phyloP scores from a whole-genome alignment of 2,888 invertebrate genomes.

The Dasysyrphus albostriatus region DNA sequence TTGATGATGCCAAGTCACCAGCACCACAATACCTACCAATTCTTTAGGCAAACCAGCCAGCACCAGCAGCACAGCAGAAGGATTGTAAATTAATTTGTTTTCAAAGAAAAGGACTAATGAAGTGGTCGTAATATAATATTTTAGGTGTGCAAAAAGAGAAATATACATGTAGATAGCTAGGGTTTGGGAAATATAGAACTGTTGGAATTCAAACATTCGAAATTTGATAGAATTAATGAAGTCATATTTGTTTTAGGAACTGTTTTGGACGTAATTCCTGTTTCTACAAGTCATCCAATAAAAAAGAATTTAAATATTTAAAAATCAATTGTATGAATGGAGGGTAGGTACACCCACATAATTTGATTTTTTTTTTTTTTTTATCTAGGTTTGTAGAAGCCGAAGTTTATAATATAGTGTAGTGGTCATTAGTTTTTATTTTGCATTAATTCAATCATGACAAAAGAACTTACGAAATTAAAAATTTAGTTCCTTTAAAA shows the following conservation, averaged over 20 bases:
- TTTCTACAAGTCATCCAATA: neutral
- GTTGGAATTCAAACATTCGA: neutral
- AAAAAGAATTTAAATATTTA: neutral
- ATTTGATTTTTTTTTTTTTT: too few relatives aligned
- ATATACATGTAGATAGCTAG: neutral
- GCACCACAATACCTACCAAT: constrained; percentile 20
- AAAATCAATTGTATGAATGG: neutral
- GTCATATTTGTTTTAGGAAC: neutral
- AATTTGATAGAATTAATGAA: constrained; percentile 15
- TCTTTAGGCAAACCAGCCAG: neutral
- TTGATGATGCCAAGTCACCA: constrained; percentile 64
- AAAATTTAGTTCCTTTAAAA: too few relatives aligned
- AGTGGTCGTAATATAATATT: constrained; percentile 25
- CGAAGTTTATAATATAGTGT: too few relatives aligned
- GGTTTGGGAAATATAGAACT: too few relatives aligned
- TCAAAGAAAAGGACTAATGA: constrained; percentile 34
- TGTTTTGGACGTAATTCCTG: neutral
- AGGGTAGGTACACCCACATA: neutral
- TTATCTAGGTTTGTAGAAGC: too few relatives aligned
- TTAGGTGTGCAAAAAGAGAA: constrained; percentile 3
- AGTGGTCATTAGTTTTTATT: too few relatives aligned
- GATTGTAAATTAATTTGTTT: constrained; percentile 51
- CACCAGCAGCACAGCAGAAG: neutral
- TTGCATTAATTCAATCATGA: too few relatives aligned
- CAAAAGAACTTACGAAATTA: too few relatives aligned